phyloP scores from a whole-genome alignment of 2,888 invertebrate genomes.

The Caenorhabditis macrosperma region DNA sequence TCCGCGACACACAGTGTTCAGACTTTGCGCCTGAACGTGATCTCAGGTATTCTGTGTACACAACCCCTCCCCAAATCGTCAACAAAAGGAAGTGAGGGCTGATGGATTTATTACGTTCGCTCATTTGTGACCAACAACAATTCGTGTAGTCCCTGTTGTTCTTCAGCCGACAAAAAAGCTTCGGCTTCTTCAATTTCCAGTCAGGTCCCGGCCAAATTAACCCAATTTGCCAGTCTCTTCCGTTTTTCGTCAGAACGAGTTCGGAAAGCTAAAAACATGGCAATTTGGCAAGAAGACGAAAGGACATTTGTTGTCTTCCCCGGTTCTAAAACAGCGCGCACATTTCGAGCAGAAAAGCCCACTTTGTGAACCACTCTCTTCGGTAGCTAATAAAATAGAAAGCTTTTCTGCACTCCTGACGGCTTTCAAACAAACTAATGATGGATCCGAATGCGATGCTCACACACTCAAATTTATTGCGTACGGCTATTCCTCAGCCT shows the following conservation, averaged over 20 bases:
- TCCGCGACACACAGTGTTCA: slow-evolving; percentile 3
- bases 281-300: not conserved
- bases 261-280: not conserved
- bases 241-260: not conserved
- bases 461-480: no score
- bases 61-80: slow-evolving; percentile 9
- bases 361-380: not conserved
- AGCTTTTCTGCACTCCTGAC: slow-evolving; percentile 1
- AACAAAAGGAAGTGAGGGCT: slow-evolving; percentile 14
- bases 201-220: slow-evolving; percentile 4
- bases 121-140: slow-evolving; percentile 1
- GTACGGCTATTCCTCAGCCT: no score
- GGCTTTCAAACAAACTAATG: slow-evolving; percentile 29
- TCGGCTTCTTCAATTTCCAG: slow-evolving; percentile 1
- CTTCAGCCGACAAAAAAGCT: not conserved
- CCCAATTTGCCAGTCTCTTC: slow-evolving; percentile 10
- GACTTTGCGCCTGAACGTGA: slow-evolving; percentile 28
- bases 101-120: slow-evolving; percentile 20
- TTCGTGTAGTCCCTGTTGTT: not conserved
- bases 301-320: not conserved
- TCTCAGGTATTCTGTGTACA: slow-evolving; percentile 24
- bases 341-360: not conserved
- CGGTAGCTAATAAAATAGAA: not conserved
- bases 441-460: no score
- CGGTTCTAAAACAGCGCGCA: not conserved